Evolutionary conservation across 2,113 vertebrate species (phyloP), one percentile per base, ranked within the genome.

Genomic region (Onychorhynchus coronatus): DNA sequence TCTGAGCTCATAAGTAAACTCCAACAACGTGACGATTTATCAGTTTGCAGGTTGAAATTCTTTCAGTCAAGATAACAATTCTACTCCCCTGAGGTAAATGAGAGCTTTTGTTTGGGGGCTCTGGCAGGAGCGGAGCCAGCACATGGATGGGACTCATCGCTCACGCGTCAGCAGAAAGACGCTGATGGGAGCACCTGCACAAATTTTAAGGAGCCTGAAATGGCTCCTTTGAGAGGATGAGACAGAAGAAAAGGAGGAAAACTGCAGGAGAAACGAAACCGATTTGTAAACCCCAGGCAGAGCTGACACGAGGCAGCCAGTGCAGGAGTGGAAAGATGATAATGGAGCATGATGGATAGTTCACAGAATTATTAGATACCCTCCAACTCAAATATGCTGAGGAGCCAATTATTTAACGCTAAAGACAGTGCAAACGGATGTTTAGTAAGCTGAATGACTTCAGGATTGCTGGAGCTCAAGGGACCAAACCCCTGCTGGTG

Each of bases 51-150:
- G 93, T 23, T 77, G 93, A 95, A 97, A 96, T 88, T 87, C 96
- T 95, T 97, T 96, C 95, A 82, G 67, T 90, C 10, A 6, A 97
- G 97, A 95, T 97, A 97, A 98, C 47, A 42, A 53, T 96, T 96
- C 95, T 73, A 39, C 93, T 94, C 94, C 95, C 97, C 62, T 42
- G 72, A 56, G 62, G 82, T 74, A 98, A 97, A 97, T 73, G 41
- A 96, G 94, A 92, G 94, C 44, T 96, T 88, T 85, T 78, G 59
- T 85, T 91, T 79, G 55, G 70, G 66, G 73, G 50, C 58, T 37
- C 52, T 25, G 33, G 82, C 93, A 95, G 85, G 56, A 86, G 74
- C 3, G 0, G 85, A 85, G 93, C 24, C 41, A 35, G 93, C 83
- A 35, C 62, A 56, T 47, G 71, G 91, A 94, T 11, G 73, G 88